phyloP scores from a whole-genome alignment of 2,113 vertebrate species.

The Festucalex cinctus region DNA sequence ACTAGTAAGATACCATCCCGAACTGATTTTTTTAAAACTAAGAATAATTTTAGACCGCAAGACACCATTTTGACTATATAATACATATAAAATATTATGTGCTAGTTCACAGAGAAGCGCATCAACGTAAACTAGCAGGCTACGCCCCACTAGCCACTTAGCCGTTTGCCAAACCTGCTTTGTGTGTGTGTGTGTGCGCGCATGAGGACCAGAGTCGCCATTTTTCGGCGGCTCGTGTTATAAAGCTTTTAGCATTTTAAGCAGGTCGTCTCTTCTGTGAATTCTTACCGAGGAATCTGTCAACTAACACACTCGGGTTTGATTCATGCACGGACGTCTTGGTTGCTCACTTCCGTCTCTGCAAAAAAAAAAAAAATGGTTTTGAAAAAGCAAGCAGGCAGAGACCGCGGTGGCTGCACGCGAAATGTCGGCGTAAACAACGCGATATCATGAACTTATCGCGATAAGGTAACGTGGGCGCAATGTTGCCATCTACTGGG shows the following conservation, averaged over 20 bases:
- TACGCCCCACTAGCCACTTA: slow-evolving; percentile 2
- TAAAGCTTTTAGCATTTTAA: slow-evolving; percentile 12
- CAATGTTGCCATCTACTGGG: not conserved
- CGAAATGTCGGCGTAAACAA: slow-evolving; percentile 4
- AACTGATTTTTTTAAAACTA: not conserved
- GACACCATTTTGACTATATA: not conserved
- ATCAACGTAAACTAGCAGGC: not conserved
- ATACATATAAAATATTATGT: not conserved
- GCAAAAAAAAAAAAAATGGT: not conserved
- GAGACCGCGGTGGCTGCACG: not conserved
- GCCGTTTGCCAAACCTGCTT: not conserved
- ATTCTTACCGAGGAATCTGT: slow-evolving; percentile 63
- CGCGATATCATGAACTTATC: not conserved
- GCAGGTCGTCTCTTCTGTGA: slow-evolving; percentile 19
- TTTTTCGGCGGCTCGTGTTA: slow-evolving; percentile 18
- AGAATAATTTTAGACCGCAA: not conserved
- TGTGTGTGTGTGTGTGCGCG: slow-evolving; percentile 3
- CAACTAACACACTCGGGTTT: slow-evolving; percentile 53
- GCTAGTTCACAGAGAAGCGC: not conserved
- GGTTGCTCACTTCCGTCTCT: not conserved
- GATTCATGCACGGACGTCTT: slow-evolving; percentile 32
- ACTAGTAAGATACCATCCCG: not conserved
- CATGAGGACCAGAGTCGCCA: slow-evolving; percentile 4
- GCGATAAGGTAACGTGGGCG: not conserved
- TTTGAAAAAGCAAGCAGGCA: not conserved